Conservation (phyloP, 1,140 invertebrate genomes). For the Plutomurus gul region DNA sequence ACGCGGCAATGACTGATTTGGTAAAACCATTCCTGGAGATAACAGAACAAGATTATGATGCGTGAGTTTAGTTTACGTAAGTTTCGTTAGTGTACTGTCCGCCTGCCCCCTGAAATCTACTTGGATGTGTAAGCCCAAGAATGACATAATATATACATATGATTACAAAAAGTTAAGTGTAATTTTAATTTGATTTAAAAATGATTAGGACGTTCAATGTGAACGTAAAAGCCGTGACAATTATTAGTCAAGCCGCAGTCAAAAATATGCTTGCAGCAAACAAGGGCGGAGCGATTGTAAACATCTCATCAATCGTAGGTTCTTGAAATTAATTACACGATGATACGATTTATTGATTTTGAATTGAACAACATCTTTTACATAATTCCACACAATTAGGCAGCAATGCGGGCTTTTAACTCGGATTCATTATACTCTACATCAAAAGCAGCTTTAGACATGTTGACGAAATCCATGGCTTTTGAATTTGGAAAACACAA, state of each 20-base stretch:
- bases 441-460: constrained; percentile 63
- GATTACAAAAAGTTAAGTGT: not conserved
- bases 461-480: constrained; percentile 62
- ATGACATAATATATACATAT: not conserved
- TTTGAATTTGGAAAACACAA: constrained; percentile 62
- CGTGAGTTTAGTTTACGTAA: no score
- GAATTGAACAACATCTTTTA: not conserved
- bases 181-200: not conserved
- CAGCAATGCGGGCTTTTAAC: not conserved
- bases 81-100: no score
- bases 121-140: not conserved
- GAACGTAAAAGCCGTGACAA: constrained; percentile 13
- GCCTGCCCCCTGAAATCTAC: not conserved
- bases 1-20: not conserved
- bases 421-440: constrained; percentile 59
- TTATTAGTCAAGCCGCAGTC: constrained; percentile 23
- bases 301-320: constrained; percentile 34
- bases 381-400: not conserved
- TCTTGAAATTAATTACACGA: no score
- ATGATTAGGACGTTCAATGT: not conserved
- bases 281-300: constrained; percentile 20
- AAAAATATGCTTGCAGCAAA: constrained; percentile 9
- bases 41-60: not conserved
- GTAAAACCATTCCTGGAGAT: not conserved
- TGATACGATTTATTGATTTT: not conserved